Evolutionary conservation across 2,797 vertebrate genomes (phyloP), one percentile per base, ranked within the genome.

Genomic region (Sebastiscus tertius): DNA sequence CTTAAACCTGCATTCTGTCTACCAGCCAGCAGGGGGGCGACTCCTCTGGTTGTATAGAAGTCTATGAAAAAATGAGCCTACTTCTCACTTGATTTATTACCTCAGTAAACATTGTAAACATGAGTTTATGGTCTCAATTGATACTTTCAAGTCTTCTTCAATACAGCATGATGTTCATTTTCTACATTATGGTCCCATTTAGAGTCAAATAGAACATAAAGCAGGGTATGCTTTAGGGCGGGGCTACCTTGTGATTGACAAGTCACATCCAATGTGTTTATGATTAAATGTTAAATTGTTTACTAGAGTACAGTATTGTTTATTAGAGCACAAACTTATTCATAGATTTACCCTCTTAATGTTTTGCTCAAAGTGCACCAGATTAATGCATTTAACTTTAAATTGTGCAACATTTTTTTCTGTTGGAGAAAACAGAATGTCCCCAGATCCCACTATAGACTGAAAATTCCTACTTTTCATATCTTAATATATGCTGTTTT

Each of bases 81-180:
- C 18, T 0, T 52, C 46, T 52, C 46, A 20, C 46, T 9, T n/a
- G 0, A 52, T n/a, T 52, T 52, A 52, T 52, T 52, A 52, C 0
- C 18, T 52, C 46, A 52, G 46, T 52, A n/a, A 52, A 52, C 46
- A n/a, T 49, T 49, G 46, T 49, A 49, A 46, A 18, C 42, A 46
- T 0, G 1, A 4, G 1, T 46, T 46, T 20, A 46, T 46, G 0
- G 42, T 46, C 42, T 46, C 6, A 46, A 46, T 46, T 0, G 1
- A 0, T 18, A 49, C 18, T 49, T n/a, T 49, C 18, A 49, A n/a
- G 46, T 52, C 46, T 52, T 52, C 8, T 52, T 52, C 46, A 20
- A 52, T 9, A 9, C 46, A 52, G 46, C 2, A 52, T 52, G 18
- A 52, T 9, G 46, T 52, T 52, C 46, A 52, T 52, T 52, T 52